Evolutionary conservation across 2,797 vertebrate species (phyloP).

Genomic region (Poecilia picta): DNA sequence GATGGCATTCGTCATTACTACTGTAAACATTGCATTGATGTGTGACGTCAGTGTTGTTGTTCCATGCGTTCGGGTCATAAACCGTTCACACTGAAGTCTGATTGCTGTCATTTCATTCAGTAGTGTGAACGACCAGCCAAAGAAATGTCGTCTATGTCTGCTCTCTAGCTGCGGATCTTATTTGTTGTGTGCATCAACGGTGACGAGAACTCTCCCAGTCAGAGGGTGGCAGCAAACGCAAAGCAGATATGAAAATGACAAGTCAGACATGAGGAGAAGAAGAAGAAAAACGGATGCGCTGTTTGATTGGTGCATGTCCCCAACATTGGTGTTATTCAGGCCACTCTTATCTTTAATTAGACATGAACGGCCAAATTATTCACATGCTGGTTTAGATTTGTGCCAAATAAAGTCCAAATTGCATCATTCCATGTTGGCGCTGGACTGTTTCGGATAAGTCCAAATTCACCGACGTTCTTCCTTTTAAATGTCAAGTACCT

Average conservation of each 20-base stretch:
- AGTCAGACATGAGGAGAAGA: background rate
- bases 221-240: background rate
- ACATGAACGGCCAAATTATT: background rate
- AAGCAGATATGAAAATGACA: background rate
- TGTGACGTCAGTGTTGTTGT: background rate
- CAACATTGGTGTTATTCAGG: background rate
- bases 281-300: background rate
- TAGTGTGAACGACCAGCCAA: background rate
- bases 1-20: background rate
- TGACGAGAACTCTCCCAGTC: background rate
- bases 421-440: background rate
- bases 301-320: background rate
- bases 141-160: background rate
- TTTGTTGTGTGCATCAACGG: background rate
- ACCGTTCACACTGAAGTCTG: background rate
- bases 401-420: background rate
- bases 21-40: background rate
- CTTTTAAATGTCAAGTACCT: background rate
- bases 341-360: background rate
- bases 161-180: background rate
- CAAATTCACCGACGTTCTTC: background rate
- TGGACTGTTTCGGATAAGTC: background rate
- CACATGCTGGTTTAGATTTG: too few relatives aligned
- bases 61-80: background rate
- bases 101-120: background rate